Percentiles rank a stretch among this genome's conserved stretches.
Evolutionary conservation across 2,797 vertebrate species (phyloP).

Genomic region (Characodon lateralis): DNA sequence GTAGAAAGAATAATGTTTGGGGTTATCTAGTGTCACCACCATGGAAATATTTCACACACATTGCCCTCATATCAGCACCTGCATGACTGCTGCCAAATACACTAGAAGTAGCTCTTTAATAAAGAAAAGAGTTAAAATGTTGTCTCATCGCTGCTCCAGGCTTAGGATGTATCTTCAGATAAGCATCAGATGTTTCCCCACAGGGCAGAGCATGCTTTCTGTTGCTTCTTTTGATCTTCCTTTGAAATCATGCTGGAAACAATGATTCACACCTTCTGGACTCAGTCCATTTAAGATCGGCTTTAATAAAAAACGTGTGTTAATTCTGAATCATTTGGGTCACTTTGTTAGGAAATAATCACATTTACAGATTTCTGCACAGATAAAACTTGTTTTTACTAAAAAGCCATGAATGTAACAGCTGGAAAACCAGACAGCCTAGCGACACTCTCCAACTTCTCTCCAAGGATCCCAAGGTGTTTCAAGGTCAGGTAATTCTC

Average conservation of each 20-base stretch:
- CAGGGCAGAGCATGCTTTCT: neutral
- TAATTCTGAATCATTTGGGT: neutral
- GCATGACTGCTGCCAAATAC: slow-evolving; percentile 17
- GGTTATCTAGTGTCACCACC: slow-evolving; percentile 39
- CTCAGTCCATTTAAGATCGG: neutral
- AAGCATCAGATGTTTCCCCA: slow-evolving; percentile 17
- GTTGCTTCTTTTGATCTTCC: neutral
- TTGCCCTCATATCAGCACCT: slow-evolving; percentile 37
- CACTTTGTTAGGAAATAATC: neutral
- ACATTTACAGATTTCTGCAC: neutral
- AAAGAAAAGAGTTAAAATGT: neutral
- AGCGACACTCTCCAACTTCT: neutral
- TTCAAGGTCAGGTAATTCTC: neutral
- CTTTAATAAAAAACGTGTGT: neutral
- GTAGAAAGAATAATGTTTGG: slow-evolving; percentile 24
- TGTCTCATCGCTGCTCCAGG: slow-evolving; percentile 2
- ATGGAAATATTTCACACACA: slow-evolving; percentile 38
- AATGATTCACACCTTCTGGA: slow-evolving; percentile 10
- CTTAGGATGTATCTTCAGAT: slow-evolving; percentile 1
- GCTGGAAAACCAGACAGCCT: no score
- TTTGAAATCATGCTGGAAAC: neutral
- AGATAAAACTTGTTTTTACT: neutral
- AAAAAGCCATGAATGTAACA: neutral
- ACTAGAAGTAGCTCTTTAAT: slow-evolving; percentile 15
- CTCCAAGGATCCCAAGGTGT: neutral